Evolutionary conservation across 2,797 vertebrate species (phyloP).

Genomic region (Moxostoma hubbsi): DNA sequence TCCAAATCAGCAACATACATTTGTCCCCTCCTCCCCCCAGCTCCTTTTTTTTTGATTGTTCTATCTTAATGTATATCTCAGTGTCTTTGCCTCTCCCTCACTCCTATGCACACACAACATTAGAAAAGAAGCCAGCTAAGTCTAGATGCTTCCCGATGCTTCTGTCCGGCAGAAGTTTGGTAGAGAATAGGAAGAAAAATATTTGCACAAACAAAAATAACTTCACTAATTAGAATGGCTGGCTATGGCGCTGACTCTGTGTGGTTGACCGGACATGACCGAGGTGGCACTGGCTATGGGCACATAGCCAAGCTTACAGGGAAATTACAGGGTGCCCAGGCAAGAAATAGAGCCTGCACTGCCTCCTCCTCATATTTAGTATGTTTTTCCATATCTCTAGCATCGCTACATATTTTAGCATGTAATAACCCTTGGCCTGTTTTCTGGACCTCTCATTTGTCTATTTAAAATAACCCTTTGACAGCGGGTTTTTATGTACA

Average conservation of each 20-base stretch:
- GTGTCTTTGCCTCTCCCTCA: constrained; percentile 52
- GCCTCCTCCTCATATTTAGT: constrained; percentile 26
- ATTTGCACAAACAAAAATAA: constrained; percentile 70
- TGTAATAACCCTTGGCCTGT: constrained; percentile 6
- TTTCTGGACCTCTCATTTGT: constrained; percentile 16
- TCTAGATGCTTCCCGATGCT: constrained; percentile 70
- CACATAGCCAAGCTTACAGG: constrained; percentile 62
- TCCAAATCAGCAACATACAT: not conserved
- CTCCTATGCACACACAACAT: constrained; percentile 56
- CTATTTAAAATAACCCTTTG: too few species aligned
- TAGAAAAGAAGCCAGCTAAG: constrained; percentile 64
- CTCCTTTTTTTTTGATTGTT: not conserved
- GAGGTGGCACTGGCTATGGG: constrained; percentile 76
- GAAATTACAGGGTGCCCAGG: constrained; percentile 75
- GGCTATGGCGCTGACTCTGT: constrained; percentile 58
- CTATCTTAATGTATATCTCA: constrained; percentile 31
- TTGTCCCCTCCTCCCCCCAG: not conserved
- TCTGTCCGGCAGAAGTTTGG: constrained; percentile 51
- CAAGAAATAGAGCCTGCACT: constrained; percentile 50
- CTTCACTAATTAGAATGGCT: constrained; percentile 78
- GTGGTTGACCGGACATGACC: constrained; percentile 71
- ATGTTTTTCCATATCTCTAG: constrained; percentile 54
- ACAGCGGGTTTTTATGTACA: too few species aligned
- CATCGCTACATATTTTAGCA: constrained; percentile 30
- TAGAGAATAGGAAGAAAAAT: constrained; percentile 61